A percentile compares a stretch with the other conserved stretches of the same genome.
These are phyloP conservation scores for Abscondita cerata DNA, from an alignment of 2,888 invertebrate genomes.

Conservation along the genomic window DNA sequence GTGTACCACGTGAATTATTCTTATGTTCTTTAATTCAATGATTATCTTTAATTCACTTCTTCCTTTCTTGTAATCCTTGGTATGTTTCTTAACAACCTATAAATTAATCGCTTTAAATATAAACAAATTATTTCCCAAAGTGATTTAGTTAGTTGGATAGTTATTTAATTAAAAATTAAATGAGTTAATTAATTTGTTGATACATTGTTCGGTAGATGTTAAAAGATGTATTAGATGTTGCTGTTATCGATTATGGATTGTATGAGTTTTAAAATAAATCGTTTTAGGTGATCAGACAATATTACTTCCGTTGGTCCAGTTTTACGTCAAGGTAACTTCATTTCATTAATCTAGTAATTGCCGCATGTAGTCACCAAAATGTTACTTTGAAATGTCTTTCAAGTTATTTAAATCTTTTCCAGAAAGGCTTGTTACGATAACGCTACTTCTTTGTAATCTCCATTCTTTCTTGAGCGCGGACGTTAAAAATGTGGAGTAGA, in stretches of 20 bases:
- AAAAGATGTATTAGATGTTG: too few relatives aligned
- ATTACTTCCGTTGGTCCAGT: conserved; percentile 33
- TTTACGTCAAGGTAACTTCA: conserved; percentile 32
- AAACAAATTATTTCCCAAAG: background rate
- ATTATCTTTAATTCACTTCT: conserved; percentile 29
- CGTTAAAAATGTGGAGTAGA: too few relatives aligned
- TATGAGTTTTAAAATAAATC: conserved; percentile 1
- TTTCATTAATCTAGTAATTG: conserved; percentile 22
- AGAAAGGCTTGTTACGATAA: too few relatives aligned
- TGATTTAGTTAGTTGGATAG: too few relatives aligned
- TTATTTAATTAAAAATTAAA: too few relatives aligned
- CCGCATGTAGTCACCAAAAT: conserved; percentile 17
- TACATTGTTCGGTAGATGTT: too few relatives aligned
- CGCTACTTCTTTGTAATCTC: too few relatives aligned
- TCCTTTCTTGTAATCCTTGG: conserved; percentile 23
- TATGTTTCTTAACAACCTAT: conserved; percentile 12
- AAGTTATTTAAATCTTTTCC: too few relatives aligned
- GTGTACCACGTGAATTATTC: conserved; percentile 17
- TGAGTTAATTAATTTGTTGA: too few relatives aligned
- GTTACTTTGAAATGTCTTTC: background rate
- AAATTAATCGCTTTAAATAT: conserved; percentile 7
- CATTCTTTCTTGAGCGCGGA: too few relatives aligned
- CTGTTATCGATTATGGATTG: too few relatives aligned
- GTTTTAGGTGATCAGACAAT: conserved; percentile 28
- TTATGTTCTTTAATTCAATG: conserved; percentile 27